Evolutionary conservation across 2,113 vertebrate genomes (phyloP).

Genomic region (Typhlomys cinereus): DNA sequence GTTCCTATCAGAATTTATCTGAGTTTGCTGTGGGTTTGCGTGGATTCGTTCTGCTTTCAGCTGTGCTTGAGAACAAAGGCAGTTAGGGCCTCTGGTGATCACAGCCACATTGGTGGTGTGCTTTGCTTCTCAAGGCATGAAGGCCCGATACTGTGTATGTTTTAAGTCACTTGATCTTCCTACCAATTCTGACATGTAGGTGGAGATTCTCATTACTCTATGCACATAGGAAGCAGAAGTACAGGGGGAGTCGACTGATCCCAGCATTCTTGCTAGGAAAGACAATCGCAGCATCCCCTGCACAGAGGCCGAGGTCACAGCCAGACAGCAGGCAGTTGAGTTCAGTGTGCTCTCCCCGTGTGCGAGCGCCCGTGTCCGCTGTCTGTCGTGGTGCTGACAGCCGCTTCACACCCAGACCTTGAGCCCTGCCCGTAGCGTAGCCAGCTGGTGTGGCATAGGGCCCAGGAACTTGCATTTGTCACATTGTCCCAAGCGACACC

Average conservation of each 20-base stretch:
- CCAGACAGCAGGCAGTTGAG: not conserved
- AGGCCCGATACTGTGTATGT: not conserved
- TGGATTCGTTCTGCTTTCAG: not conserved
- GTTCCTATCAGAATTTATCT: not conserved
- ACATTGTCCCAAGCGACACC: fast-evolving
- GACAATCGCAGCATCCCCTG: fast-evolving
- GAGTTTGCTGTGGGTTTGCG: not conserved
- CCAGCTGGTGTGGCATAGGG: fast-evolving
- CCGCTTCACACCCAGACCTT: fast-evolving
- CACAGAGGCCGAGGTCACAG: not conserved
- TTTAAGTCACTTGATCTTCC: not conserved
- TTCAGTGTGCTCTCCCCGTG: fast-evolving
- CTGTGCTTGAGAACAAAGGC: not conserved
- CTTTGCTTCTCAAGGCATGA: not conserved
- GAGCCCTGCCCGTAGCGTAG: not conserved
- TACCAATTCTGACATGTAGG: not conserved
- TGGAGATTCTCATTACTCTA: fast-evolving
- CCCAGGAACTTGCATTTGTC: not conserved
- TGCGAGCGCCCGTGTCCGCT: fast-evolving
- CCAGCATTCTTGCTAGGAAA: fast-evolving
- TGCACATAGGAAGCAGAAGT: not conserved
- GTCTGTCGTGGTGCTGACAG: fast-evolving
- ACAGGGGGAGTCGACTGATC: no score
- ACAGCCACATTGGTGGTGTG: fast-evolving
- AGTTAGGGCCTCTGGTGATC: fast-evolving